These are phyloP conservation scores for Bibio marci DNA, from an alignment of 2,888 invertebrate genomes.

Conservation along the genomic window DNA sequence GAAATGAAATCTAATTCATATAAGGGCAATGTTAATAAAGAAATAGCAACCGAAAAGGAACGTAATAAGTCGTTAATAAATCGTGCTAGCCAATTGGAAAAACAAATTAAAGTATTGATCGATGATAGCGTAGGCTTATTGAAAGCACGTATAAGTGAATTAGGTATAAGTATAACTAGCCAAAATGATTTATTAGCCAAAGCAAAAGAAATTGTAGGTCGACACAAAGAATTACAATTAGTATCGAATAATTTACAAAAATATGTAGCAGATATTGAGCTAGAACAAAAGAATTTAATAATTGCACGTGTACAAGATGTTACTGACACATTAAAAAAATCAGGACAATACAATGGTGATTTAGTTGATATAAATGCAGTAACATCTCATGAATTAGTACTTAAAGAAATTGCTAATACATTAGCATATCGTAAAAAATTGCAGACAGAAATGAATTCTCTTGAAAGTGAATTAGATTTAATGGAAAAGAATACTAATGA, in stretches of 20 bases:
- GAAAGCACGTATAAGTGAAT: slow-evolving; percentile 77
- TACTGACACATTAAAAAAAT: slow-evolving; percentile 47
- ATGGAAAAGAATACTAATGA: slow-evolving; percentile 35
- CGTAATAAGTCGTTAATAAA: slow-evolving; percentile 66
- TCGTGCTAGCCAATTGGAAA: slow-evolving; percentile 77
- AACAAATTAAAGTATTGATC: slow-evolving; percentile 81
- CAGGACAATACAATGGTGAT: slow-evolving; percentile 23
- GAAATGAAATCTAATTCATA: slow-evolving; percentile 69
- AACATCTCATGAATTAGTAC: slow-evolving; percentile 61
- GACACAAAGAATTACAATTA: slow-evolving; percentile 82
- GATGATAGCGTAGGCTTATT: slow-evolving; percentile 80
- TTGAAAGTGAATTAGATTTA: slow-evolving; percentile 60
- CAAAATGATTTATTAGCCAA: slow-evolving; percentile 71
- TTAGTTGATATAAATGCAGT: slow-evolving; percentile 9
- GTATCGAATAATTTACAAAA: slow-evolving; percentile 73
- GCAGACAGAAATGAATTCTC: slow-evolving; percentile 58
- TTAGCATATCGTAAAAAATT: slow-evolving; percentile 69
- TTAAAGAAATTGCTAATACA: slow-evolving; percentile 74
- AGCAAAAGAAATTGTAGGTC: slow-evolving; percentile 80
- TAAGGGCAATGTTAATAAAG: slow-evolving; percentile 47
- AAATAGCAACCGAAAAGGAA: slow-evolving; percentile 72
- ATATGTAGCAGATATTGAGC: slow-evolving; percentile 53
- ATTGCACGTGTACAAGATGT: slow-evolving; percentile 59
- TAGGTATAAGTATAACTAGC: slow-evolving; percentile 75
- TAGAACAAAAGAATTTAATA: slow-evolving; percentile 55